These are phyloP conservation scores for Trichogramma evanescens DNA, from an alignment of 2,888 invertebrate genomes.

Conservation along the genomic window DNA sequence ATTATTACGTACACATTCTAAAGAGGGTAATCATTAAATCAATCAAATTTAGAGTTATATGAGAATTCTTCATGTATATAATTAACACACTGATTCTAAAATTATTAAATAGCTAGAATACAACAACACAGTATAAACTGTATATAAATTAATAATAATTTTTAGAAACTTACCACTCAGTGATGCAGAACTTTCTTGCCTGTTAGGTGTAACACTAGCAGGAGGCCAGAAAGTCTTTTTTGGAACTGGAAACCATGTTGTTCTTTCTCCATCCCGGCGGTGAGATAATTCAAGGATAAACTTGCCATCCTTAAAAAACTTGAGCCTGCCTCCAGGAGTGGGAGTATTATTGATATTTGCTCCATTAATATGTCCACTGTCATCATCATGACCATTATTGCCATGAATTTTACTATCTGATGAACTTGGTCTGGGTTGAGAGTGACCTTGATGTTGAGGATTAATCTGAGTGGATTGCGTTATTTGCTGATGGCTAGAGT, in stretches of 20 bases:
- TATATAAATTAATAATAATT: neutral
- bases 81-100: neutral
- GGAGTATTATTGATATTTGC: constrained; percentile 37
- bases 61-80: no score
- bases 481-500: constrained; percentile 38
- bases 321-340: constrained; percentile 66
- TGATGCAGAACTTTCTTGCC: constrained; percentile 71
- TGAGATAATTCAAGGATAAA: constrained; percentile 79
- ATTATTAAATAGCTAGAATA: constrained; percentile 8
- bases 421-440: neutral
- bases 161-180: constrained; percentile 61
- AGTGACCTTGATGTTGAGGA: neutral
- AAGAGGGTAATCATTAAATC: no score
- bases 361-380: constrained; percentile 14
- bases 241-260: constrained; percentile 84
- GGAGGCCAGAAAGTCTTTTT: constrained; percentile 83
- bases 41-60: no score
- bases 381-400: neutral
- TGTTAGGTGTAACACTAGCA: constrained; percentile 62
- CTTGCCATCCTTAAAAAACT: constrained; percentile 85
- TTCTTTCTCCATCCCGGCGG: constrained; percentile 70
- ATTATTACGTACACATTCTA: no score
- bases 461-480: constrained; percentile 26
- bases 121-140: neutral
- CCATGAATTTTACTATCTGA: neutral